These are phyloP conservation scores for Aphelinus certus DNA, from an alignment of 1,140 invertebrate species.

Conservation along the genomic window DNA sequence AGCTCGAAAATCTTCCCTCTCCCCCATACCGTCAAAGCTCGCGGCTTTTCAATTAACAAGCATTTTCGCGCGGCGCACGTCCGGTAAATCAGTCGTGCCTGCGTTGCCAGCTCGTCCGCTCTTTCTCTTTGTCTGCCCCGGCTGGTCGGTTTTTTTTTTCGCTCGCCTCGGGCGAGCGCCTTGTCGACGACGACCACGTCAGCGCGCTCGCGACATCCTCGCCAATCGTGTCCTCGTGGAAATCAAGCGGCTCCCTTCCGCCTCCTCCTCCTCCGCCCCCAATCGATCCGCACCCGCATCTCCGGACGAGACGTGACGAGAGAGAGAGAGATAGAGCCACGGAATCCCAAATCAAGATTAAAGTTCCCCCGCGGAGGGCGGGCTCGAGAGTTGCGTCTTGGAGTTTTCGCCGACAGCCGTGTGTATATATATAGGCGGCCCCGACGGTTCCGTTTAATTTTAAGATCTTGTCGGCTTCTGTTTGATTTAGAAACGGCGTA, in stretches of 20 bases:
- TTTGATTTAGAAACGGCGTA: too few relatives aligned
- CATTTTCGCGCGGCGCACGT: conserved; percentile 21
- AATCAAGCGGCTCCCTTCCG: conserved; percentile 31
- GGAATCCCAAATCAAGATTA: conserved; percentile 37
- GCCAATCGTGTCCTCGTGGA: conserved; percentile 12
- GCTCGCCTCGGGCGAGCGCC: background rate
- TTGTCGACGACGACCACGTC: conserved; percentile 25
- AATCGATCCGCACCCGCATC: background rate
- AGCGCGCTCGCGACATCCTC: conserved; percentile 9
- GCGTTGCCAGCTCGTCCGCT: conserved; percentile 8
- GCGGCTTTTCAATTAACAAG: conserved; percentile 36
- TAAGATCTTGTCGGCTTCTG: too few relatives aligned
- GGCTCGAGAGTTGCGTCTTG: too few relatives aligned
- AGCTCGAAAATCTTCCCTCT: background rate
- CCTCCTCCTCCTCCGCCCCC: background rate
- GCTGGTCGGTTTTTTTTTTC: background rate
- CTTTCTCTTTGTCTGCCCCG: conserved; percentile 19
- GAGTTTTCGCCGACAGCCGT: too few relatives aligned
- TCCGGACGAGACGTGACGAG: background rate
- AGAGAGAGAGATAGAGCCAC: conserved; percentile 8
- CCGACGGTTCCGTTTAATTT: too few relatives aligned
- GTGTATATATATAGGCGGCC: too few relatives aligned
- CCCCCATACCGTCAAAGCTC: background rate
- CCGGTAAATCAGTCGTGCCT: background rate
- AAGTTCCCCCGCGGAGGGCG: conserved; percentile 10